Evolutionary conservation across 2,888 invertebrate species (phyloP).

Genomic region (Scaptomyza tumidula): DNA sequence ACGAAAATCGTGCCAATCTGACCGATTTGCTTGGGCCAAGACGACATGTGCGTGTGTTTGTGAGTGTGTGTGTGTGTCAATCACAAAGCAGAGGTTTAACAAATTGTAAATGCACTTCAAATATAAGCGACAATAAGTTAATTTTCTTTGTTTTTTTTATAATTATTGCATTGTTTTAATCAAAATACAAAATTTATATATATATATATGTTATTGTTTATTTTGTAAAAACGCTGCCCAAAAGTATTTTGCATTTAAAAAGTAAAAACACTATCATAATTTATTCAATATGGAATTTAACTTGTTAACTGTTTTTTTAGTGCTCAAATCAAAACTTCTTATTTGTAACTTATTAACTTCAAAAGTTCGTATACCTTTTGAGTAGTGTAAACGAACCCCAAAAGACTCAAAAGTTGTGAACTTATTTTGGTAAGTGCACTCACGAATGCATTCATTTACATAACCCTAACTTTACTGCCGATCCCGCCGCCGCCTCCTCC

Average conservation of each 20-base stretch:
- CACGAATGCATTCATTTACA: constrained; percentile 68
- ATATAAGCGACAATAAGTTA: too few species aligned
- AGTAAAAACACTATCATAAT: neutral
- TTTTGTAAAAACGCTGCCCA: too few species aligned
- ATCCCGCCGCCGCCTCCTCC: neutral
- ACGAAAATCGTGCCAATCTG: constrained; percentile 61
- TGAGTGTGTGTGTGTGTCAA: constrained; percentile 41
- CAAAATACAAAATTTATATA: too few species aligned
- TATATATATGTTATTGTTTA: too few species aligned
- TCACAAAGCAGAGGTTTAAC: constrained; percentile 4
- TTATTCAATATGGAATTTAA: too few species aligned
- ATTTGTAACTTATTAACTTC: neutral
- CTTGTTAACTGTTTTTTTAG: too few species aligned
- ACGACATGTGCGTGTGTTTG: constrained; percentile 29
- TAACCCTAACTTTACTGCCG: constrained; percentile 29
- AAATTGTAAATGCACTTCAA: constrained; percentile 28
- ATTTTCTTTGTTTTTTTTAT: too few species aligned
- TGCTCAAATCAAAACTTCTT: neutral
- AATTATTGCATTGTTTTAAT: too few species aligned
- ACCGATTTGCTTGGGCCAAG: constrained; percentile 52
- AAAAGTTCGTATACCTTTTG: constrained; percentile 5
- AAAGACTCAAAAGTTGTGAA: constrained; percentile 45
- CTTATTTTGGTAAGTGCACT: constrained; percentile 62
- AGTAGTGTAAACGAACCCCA: constrained; percentile 24
- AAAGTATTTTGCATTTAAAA: too few species aligned